Conservation (phyloP, 2,113 vertebrate species). For the Eulemur macaco region DNA sequence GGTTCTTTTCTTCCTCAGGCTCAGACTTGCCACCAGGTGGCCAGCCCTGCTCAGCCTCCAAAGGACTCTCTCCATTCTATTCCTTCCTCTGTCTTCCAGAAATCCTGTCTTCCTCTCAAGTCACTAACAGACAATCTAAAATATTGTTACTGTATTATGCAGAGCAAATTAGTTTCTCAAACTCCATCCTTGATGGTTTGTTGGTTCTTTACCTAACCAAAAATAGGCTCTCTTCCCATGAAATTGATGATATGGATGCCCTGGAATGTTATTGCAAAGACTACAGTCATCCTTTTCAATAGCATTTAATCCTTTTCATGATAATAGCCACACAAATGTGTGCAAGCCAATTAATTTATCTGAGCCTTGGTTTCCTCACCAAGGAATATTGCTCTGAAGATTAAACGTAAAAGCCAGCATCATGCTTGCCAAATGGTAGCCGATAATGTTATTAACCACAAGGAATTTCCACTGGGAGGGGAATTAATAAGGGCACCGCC, state of each 20-base stretch:
- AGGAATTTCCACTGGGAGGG: not conserved
- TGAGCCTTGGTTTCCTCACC: not conserved
- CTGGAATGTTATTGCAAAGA: not conserved
- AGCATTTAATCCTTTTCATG: not conserved
- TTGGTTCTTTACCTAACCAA: not conserved
- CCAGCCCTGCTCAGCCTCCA: not conserved
- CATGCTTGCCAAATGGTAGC: not conserved
- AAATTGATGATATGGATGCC: not conserved
- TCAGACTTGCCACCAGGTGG: not conserved
- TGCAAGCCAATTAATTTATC: not conserved
- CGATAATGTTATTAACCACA: not conserved
- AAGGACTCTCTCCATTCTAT: not conserved
- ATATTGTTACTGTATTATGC: not conserved
- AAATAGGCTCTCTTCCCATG: not conserved
- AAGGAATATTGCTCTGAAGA: not conserved
- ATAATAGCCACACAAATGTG: not conserved
- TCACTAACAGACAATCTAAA: not conserved
- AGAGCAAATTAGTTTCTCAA: conserved; percentile 17
- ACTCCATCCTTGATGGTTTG: not conserved
- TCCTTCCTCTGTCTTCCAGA: not conserved
- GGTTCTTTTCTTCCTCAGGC: not conserved
- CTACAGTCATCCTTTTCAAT: not conserved
- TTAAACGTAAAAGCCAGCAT: conserved; percentile 4
- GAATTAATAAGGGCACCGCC: not conserved
- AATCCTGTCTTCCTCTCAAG: not conserved